These are phyloP conservation scores for Phymatocera aterrima DNA, from an alignment of 2,888 invertebrate species.

Conservation along the genomic window DNA sequence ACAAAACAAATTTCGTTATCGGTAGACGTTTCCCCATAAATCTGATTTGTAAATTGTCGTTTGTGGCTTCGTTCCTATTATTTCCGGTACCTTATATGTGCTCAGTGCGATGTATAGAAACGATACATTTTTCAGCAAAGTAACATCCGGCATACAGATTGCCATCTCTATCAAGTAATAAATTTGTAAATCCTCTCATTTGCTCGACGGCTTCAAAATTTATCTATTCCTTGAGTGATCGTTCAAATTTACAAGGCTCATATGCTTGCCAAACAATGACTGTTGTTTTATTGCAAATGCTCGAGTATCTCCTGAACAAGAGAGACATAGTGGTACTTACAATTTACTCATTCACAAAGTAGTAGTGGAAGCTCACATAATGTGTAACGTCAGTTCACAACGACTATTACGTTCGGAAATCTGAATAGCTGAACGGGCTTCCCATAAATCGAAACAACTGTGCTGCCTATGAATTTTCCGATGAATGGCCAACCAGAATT, in stretches of 20 bases:
- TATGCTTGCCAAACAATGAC: neutral
- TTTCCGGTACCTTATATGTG: conserved; percentile 36
- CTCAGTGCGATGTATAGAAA: neutral
- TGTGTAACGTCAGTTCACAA: neutral
- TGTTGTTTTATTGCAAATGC: neutral
- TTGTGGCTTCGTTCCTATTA: conserved; percentile 16
- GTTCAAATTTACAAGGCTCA: neutral
- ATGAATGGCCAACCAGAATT: neutral
- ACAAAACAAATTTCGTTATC: conserved; percentile 40
- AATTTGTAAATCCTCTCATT: conserved; percentile 30
- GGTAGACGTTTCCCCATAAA: conserved; percentile 25
- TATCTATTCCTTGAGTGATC: neutral
- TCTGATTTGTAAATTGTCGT: conserved; percentile 29
- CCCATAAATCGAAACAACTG: neutral
- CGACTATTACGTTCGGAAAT: neutral
- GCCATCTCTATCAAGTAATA: conserved; percentile 31
- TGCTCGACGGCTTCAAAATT: neutral
- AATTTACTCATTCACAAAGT: neutral
- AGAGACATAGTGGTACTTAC: neutral
- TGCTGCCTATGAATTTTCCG: neutral
- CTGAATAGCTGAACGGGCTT: neutral
- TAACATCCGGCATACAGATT: conserved; percentile 34
- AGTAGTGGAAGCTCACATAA: neutral
- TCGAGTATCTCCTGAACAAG: neutral
- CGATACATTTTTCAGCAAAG: conserved; percentile 31